Evolutionary conservation across 2,888 invertebrate genomes (phyloP), one percentile per base, ranked within the genome.

Genomic region (Melipona bicolor): DNA sequence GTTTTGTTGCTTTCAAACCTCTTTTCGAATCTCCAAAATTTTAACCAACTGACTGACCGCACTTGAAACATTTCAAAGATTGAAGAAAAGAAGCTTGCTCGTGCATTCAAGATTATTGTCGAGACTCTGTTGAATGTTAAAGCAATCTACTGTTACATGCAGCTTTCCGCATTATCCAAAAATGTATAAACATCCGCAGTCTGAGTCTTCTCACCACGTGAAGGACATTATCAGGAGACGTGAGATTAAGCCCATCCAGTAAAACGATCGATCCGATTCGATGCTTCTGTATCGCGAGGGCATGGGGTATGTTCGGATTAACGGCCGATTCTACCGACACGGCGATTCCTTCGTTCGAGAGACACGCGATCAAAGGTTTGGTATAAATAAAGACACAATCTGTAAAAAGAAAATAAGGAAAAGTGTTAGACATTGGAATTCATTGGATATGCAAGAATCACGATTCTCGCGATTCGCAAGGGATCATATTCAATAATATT

Each of bases 261-360:
- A 94, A 82, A 17, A 94, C 92, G 0, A 95, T 89, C 0, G 93
- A 92, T 50, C 94, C 94, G 6, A 94, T 88, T 0, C 94, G 92
- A 76, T 94, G 92, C 36, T 90, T 88, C 65, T 86, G 83, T 59
- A 94, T 91, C 24, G 81, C 86, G 3, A 95, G 82, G n/a, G 89
- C 90, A 59, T 93, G 90, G 0, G 92, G 90, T 75, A 94, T 76
- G 76, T 91, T 91, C 4, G 93, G 91, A 79, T 90, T 92, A 13
- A 86, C 83, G 4, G 92, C 86, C n/a, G 93, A 90, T 79, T 94
- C 93, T 19, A 95, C 84, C 3, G 92, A 91, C 6, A 92, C 64
- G 52, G 91, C 91, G 49, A 94, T 92, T 36, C 93, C 93, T 24
- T 89, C 88, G 49, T 91, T 86, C 17, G 90, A 86, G 27, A 94